Conservation (phyloP, 1,140 invertebrate genomes). For the Bombus consobrinus region DNA sequence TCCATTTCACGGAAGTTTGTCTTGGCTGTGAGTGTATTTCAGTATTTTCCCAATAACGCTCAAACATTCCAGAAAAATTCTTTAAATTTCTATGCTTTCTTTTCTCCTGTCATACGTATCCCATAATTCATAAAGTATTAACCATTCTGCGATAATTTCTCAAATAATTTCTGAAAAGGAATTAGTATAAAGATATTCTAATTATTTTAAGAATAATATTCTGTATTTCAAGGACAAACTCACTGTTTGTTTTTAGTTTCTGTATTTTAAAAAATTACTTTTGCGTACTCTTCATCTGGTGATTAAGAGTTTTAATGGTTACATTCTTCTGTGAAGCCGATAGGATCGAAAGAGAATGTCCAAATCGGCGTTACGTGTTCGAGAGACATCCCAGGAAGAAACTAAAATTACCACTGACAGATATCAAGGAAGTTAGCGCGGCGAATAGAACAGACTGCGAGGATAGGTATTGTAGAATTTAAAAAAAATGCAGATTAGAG, state of each 20-base stretch:
- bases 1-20: constrained; percentile 95
- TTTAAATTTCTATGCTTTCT: background rate
- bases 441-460: constrained; percentile 94
- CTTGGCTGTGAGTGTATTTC: constrained; percentile 88
- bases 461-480: constrained; percentile 85
- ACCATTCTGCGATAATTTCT: background rate
- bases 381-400: constrained; percentile 93
- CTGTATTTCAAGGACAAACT: too few species aligned
- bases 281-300: too few species aligned
- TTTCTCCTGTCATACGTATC: background rate
- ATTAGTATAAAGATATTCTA: background rate
- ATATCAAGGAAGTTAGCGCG: constrained; percentile 90
- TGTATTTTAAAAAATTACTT: background rate
- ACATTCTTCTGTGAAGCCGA: constrained; percentile 85
- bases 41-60: constrained; percentile 48
- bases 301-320: background rate
- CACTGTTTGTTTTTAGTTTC: background rate
- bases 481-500: too few species aligned
- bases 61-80: background rate
- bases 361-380: constrained; percentile 93
- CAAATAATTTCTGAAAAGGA: background rate
- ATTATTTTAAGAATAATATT: background rate
- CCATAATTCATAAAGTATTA: background rate
- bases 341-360: constrained; percentile 92
- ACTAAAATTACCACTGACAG: constrained; percentile 89